These are phyloP conservation scores for Hippolais icterina DNA, from an alignment of 2,113 vertebrate genomes.

Conservation along the genomic window DNA sequence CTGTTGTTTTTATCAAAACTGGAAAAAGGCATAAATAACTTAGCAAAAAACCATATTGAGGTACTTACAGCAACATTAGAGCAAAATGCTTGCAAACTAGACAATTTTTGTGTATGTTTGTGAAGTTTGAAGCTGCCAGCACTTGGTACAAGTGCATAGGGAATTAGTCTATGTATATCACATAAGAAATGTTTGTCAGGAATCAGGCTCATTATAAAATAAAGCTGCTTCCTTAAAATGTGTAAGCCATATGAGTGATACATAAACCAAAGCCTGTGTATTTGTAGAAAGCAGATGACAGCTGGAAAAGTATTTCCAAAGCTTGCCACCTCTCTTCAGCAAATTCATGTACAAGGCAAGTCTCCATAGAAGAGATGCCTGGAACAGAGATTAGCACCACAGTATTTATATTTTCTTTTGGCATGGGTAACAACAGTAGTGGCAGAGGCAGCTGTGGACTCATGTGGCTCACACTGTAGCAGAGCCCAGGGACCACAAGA, in stretches of 20 bases:
- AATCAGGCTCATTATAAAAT: neutral
- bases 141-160: neutral
- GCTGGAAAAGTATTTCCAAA: neutral
- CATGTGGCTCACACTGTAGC: neutral
- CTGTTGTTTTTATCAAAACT: neutral
- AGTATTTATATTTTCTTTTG: neutral
- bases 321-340: neutral
- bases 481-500: neutral
- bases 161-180: neutral
- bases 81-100: neutral
- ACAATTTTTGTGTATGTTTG: neutral
- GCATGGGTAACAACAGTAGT: neutral
- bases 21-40: neutral
- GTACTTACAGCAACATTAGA: neutral
- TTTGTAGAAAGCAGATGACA: neutral
- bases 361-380: neutral
- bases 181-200: neutral
- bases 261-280: neutral
- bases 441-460: neutral
- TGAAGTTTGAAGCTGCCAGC: neutral
- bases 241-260: neutral
- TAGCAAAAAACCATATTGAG: neutral
- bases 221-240: neutral
- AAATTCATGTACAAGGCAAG: neutral
- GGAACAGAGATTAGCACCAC: neutral